Conservation (phyloP, 2,797 vertebrate species). For the Xenentodon cancila region DNA sequence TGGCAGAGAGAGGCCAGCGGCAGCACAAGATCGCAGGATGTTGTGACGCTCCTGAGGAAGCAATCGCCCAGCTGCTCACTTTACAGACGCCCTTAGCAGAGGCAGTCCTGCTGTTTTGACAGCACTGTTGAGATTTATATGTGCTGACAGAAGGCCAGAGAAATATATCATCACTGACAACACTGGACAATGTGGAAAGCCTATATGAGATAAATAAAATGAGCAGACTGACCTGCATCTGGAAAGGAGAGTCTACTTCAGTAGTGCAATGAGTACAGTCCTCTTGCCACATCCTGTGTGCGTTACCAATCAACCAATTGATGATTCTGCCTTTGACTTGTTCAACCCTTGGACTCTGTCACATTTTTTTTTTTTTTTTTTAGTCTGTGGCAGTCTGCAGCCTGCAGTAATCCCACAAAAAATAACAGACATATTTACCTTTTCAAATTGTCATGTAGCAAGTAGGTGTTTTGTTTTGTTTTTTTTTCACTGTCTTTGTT, state of each 20-base stretch:
- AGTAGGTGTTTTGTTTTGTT: slow-evolving; percentile 62
- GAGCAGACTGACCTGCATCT: slow-evolving; percentile 65
- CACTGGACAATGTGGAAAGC: slow-evolving; percentile 71
- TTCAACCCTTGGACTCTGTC: slow-evolving; percentile 20
- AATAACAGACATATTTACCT: slow-evolving; percentile 36
- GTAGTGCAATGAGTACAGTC: slow-evolving; percentile 16
- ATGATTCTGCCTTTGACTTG: slow-evolving; percentile 25
- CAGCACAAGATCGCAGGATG: slow-evolving; percentile 63
- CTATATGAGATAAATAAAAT: slow-evolving; percentile 73
- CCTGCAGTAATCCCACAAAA: slow-evolving; percentile 39
- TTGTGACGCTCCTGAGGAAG: slow-evolving; percentile 69
- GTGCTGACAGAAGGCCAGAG: slow-evolving; percentile 77
- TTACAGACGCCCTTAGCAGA: slow-evolving; percentile 80
- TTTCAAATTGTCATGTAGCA: slow-evolving; percentile 56
- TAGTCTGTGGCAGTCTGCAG: slow-evolving; percentile 7
- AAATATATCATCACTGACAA: slow-evolving; percentile 78
- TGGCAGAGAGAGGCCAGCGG: slow-evolving; percentile 63
- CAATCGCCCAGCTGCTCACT: slow-evolving; percentile 79
- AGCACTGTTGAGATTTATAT: slow-evolving; percentile 76
- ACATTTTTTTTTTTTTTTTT: slow-evolving; percentile 28
- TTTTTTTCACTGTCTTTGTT: slow-evolving; percentile 45
- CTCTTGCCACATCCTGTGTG: slow-evolving; percentile 28
- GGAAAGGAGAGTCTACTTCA: slow-evolving; percentile 41
- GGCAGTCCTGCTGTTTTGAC: slow-evolving; percentile 79
- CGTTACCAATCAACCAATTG: slow-evolving; percentile 22